phyloP scores from a whole-genome alignment of 1,140 invertebrate species.

The Anagrus nilaparvatae region DNA sequence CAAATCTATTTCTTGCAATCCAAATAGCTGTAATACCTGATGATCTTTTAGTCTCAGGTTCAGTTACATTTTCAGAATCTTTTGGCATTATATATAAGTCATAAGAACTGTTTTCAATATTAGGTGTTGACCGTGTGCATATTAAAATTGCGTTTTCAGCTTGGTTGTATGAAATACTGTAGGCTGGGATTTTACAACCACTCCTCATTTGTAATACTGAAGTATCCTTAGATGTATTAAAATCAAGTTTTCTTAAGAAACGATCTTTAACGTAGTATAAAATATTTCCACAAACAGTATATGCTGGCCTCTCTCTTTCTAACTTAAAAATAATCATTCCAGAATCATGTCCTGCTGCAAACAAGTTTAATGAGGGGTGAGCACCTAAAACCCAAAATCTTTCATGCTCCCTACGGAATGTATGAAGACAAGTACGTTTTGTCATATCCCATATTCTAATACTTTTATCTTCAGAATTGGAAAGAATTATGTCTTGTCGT shows the following conservation, averaged over 20 bases:
- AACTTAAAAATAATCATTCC: constrained; percentile 80
- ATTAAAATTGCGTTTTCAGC: constrained; percentile 85
- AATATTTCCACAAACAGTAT: constrained; percentile 85
- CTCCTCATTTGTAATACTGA: constrained; percentile 89
- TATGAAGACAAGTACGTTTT: constrained; percentile 92
- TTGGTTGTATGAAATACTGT: constrained; percentile 93
- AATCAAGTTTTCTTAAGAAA: constrained; percentile 83
- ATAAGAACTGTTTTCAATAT: constrained; percentile 86
- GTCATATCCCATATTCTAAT: constrained; percentile 99
- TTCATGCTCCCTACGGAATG: constrained; percentile 91
- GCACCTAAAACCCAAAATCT: constrained; percentile 91
- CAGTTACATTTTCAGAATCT: constrained; percentile 40
- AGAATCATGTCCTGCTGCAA: constrained; percentile 92
- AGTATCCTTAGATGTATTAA: constrained; percentile 85
- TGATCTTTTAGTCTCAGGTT: constrained; percentile 71
- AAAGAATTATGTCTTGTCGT: constrained; percentile 90
- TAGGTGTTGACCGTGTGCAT: constrained; percentile 60
- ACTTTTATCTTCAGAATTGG: constrained; percentile 96
- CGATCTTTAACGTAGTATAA: constrained; percentile 96
- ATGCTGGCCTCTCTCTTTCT: constrained; percentile 93
- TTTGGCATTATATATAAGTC: constrained; percentile 88
- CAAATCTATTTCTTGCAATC: constrained; percentile 97
- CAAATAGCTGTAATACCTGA: constrained; percentile 91
- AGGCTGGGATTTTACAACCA: constrained; percentile 58
- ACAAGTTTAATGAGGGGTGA: constrained; percentile 78